These are phyloP conservation scores for Caprella mutica DNA, from an alignment of 2,888 invertebrate species.

Conservation along the genomic window DNA sequence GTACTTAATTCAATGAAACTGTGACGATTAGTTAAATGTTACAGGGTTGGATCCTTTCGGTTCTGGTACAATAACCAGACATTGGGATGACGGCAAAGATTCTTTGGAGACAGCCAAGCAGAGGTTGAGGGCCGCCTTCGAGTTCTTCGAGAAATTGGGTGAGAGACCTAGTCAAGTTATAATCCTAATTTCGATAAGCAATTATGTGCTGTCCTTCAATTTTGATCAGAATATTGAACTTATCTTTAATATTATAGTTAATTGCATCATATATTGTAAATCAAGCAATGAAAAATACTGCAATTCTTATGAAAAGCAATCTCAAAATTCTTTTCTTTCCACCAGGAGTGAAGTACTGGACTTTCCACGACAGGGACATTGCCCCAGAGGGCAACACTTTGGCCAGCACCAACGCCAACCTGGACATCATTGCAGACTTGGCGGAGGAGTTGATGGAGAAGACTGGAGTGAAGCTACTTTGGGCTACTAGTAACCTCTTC, in stretches of 20 bases:
- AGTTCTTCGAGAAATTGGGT: constrained; percentile 52
- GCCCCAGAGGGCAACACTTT: constrained; percentile 48
- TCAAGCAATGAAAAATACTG: too few species aligned
- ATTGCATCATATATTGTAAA: too few species aligned
- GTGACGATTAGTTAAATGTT: neutral
- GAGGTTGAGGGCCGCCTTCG: constrained; percentile 51
- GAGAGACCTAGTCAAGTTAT: constrained; percentile 9
- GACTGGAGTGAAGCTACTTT: constrained; percentile 50
- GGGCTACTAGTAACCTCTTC: constrained; percentile 55
- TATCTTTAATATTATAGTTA: too few species aligned
- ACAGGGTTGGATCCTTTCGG: constrained; percentile 45
- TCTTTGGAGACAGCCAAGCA: constrained; percentile 50
- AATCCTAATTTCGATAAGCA: too few species aligned
- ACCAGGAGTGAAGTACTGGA: constrained; percentile 49
- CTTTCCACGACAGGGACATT: constrained; percentile 53
- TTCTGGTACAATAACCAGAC: constrained; percentile 42
- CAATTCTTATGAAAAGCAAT: too few species aligned
- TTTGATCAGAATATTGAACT: too few species aligned
- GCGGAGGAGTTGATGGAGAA: constrained; percentile 48
- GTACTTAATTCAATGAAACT: neutral
- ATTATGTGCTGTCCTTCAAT: too few species aligned
- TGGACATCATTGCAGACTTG: constrained; percentile 51
- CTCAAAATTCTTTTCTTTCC: neutral
- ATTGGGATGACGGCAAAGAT: constrained; percentile 52
- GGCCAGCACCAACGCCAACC: constrained; percentile 48